Evolutionary conservation across 2,797 vertebrate genomes (phyloP), one percentile per base, ranked within the genome.

Genomic region (Numenius phaeopus): DNA sequence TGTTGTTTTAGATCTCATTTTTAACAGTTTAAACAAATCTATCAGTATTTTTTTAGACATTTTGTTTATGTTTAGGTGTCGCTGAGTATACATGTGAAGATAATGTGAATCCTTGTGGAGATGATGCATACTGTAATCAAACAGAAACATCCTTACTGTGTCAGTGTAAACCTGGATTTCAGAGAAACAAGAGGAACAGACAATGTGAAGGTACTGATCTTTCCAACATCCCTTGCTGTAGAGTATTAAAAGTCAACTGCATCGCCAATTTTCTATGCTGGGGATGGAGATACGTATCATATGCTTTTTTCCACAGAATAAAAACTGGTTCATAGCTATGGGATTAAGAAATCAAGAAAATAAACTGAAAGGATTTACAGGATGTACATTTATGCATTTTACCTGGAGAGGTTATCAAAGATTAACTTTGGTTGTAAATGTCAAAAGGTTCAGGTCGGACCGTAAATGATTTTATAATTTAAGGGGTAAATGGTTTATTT

Each of bases 101-200:
- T 97, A 98, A 99, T 94, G 98, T 98, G 97, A 99, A 99, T 97
- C 99, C 99, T 62, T 99, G 99, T 96, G 99, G 99, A 90, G 99
- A 99, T 95, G 99, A 99, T 96, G 99, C 99, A 37, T 97, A 99
- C 95, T 99, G 99, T 97, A 99, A 99, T 98, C 99, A 99, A 97
- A 99, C 99, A 84, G 98, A 99, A 98, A 97, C 98, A 95, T 98
- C 98, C 95, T 98, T 98, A 57, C 96, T 99, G 93, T 99, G 99
- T 95, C 99, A 98, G 84, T 99, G 99, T 98, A 99, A 99, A 96
- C 96, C 98, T 81, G 99, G 99, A 94, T 99, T 99, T 98, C 99
- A 99, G 97, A 99, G 99, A 97, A 99, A 99, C 97, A 98, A 97
- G 69, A 99, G 98, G 96, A 99, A 98, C 26, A 99, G 98, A 76